Conservation (phyloP, 2,888 invertebrate genomes). For the Hylaea fasciaria region DNA sequence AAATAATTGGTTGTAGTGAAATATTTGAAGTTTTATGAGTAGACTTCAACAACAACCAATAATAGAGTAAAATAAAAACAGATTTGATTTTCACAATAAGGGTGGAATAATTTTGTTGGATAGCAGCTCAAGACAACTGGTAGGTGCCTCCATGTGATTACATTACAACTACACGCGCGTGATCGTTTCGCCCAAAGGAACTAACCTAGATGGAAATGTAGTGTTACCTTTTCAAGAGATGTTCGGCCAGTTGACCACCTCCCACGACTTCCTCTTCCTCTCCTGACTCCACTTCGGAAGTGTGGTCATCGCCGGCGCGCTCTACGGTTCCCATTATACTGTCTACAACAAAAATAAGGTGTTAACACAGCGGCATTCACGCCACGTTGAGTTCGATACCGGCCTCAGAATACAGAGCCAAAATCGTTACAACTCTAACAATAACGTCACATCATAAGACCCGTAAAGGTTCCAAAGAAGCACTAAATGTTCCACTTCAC, state of each 20-base stretch:
- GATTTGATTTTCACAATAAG: too few species aligned
- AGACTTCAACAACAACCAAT: too few species aligned
- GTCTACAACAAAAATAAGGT: conserved; percentile 66
- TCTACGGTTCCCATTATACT: conserved; percentile 87
- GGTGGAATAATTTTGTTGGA: too few species aligned
- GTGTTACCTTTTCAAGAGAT: conserved; percentile 74
- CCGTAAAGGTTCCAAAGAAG: conserved; percentile 37
- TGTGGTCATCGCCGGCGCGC: conserved; percentile 86
- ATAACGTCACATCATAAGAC: conserved; percentile 29
- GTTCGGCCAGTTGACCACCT: conserved; percentile 78
- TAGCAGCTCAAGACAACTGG: too few species aligned
- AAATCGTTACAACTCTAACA: conserved; percentile 31
- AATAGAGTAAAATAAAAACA: too few species aligned
- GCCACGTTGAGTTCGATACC: conserved; percentile 75
- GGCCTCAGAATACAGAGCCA: conserved; percentile 50
- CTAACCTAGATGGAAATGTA: conserved; percentile 18
- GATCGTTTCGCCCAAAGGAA: neutral
- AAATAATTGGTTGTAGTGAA: too few species aligned
- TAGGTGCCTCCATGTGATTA: conserved; percentile 23
- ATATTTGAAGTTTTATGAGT: too few species aligned
- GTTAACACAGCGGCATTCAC: conserved; percentile 54
- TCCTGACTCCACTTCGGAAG: conserved; percentile 87
- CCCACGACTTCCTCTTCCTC: conserved; percentile 86
- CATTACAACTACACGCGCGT: neutral
- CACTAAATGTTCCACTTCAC: conserved; percentile 39